Base-by-base conservation (phyloP, 92 coral and sea anemone genomes). In the Micromussa lordhowensis region DNA sequence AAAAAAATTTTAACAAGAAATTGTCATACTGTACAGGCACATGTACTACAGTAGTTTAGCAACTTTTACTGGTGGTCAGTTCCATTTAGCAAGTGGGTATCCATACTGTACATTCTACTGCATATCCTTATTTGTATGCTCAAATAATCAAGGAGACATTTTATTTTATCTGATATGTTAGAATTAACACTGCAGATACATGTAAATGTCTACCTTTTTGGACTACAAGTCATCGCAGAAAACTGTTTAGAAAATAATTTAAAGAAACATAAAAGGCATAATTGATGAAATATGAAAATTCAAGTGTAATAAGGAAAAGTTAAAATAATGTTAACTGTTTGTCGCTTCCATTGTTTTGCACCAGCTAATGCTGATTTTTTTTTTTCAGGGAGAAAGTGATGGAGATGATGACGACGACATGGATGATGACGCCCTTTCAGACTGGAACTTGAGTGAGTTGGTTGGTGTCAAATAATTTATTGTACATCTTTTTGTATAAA, bases 341-440 rank as follows among this genome's bases (percentile, higher is more conserved):
- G 34, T 12, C 15, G 10, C 32, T 26, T 66, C 34, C 2, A 5
- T 28, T 28, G 32, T 66, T 0, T 15, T 1, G 12, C 3, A 26
- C 63, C 17, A 57, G 16, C n/a, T 19, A 8, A 61, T 7, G 34
- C 26, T 70, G 32, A 72, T 0, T 29, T 58, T 48, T 75, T 78
- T 66, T 58, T 48, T 75, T 78, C 55, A 96, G 99, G 92, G 92
- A 8, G 96, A 91, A n/a, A 93, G 94, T 49, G 99, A 92, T 18
- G 93, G 94, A 29, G 96, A 91, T 5, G 96, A 94, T 88, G 99
- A 94, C 63, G 99, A 96, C 87, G 99, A 97, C 76, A 84, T 97
- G 91, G 99, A 97, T 92, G 99, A 97, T 91, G 99, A 97, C 78
- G 94, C 99, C 17, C 89, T 96, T 12, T 96, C 99, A 66, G 99